phyloP scores from a whole-genome alignment of 2,113 vertebrate genomes.

The Rafetus swinhoei region DNA sequence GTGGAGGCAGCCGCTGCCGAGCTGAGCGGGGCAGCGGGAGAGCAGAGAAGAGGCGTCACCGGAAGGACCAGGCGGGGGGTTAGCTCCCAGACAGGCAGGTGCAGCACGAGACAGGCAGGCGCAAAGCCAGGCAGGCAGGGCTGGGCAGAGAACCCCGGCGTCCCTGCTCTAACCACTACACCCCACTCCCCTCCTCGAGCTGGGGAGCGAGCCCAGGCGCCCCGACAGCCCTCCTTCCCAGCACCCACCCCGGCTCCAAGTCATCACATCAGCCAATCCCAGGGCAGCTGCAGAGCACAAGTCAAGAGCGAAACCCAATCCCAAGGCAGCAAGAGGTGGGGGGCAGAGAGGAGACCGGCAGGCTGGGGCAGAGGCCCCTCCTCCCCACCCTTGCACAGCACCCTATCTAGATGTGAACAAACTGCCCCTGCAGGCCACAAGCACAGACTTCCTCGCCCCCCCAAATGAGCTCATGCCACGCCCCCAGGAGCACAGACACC shows the following conservation, averaged over 20 bases:
- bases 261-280: slow-evolving; percentile 90
- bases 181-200: background rate
- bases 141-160: background rate
- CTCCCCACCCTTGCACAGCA: too few species aligned
- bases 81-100: background rate
- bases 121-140: background rate
- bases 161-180: background rate
- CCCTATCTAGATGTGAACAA: too few species aligned
- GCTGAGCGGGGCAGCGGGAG: slow-evolving; percentile 38
- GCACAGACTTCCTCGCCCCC: too few species aligned
- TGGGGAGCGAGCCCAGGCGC: background rate
- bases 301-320: slow-evolving; percentile 73
- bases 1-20: slow-evolving; percentile 72
- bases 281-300: slow-evolving; percentile 76
- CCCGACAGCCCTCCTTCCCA: too few species aligned
- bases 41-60: slow-evolving; percentile 7
- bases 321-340: slow-evolving; percentile 63
- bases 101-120: background rate
- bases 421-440: background rate
- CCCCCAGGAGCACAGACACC: too few species aligned
- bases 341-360: slow-evolving; percentile 9
- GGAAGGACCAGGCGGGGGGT: background rate
- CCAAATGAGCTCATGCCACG: too few species aligned
- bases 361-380: background rate
- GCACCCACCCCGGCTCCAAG: slow-evolving; percentile 80